Percentiles rank a stretch among this genome's conserved stretches.
Evolutionary conservation across 2,797 vertebrate species (phyloP).

Genomic region (Cichlasoma orientale): DNA sequence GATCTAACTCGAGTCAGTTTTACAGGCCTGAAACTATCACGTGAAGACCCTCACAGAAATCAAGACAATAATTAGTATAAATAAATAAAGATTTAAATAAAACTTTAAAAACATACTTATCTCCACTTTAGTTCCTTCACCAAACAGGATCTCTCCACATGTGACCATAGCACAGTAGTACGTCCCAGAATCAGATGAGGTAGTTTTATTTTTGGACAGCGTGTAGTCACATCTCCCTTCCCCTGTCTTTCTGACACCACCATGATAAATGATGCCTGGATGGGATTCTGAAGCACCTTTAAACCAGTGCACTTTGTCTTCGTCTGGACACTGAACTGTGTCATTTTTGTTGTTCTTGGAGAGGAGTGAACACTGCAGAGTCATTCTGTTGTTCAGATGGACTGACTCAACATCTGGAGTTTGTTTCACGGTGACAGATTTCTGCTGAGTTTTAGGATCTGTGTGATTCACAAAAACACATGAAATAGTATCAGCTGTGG

Average conservation of each 20-base stretch:
- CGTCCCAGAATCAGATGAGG: constrained; percentile 33
- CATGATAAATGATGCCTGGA: constrained; percentile 10
- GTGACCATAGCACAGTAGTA: constrained; percentile 32
- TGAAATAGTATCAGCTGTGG: no score
- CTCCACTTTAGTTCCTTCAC: constrained; percentile 44
- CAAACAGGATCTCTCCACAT: constrained; percentile 67
- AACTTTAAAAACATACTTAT: constrained; percentile 29
- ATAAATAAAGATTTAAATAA: background rate
- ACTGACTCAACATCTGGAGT: background rate
- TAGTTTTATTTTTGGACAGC: constrained; percentile 34
- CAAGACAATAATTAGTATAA: rapidly evolving
- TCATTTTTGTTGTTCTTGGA: background rate
- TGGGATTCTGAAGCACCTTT: constrained; percentile 30
- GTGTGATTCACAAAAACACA: background rate
- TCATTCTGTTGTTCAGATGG: background rate
- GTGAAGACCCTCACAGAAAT: background rate
- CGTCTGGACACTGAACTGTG: constrained; percentile 18
- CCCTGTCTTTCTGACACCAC: background rate
- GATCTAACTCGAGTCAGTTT: rapidly evolving
- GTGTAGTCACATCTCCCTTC: constrained; percentile 37
- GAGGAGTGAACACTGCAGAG: constrained; percentile 53
- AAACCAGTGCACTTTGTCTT: constrained; percentile 51
- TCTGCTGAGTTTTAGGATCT: constrained; percentile 13
- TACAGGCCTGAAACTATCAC: rapidly evolving
- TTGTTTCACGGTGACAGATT: constrained; percentile 5